phyloP scores from a whole-genome alignment of 2,797 vertebrate genomes.

The Gobionotothen gibberifrons region DNA sequence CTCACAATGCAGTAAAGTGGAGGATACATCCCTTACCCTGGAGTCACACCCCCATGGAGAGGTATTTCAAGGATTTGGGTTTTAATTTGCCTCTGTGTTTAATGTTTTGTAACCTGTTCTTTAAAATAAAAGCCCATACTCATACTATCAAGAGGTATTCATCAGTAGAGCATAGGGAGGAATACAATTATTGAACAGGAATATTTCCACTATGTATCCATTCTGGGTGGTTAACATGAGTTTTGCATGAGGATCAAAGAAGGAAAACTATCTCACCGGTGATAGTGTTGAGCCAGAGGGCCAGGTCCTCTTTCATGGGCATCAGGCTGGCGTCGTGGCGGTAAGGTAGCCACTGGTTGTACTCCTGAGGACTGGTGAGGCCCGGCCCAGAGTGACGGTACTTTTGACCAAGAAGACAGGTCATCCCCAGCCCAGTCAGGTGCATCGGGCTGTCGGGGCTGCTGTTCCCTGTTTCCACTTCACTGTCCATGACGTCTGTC shows the following conservation, averaged over 20 bases:
- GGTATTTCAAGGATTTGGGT: constrained; percentile 58
- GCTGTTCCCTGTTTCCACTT: constrained; percentile 38
- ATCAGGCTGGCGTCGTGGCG: constrained; percentile 94
- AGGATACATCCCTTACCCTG: constrained; percentile 35
- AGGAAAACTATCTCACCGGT: constrained; percentile 86
- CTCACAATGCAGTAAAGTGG: constrained; percentile 34
- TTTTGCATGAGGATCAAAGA: neutral
- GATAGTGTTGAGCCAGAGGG: constrained; percentile 91
- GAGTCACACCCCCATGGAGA: constrained; percentile 26
- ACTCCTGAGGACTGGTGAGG: constrained; percentile 92
- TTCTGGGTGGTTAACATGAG: neutral
- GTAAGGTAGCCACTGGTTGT: constrained; percentile 93
- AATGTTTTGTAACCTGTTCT: constrained; percentile 16
- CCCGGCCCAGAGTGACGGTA: constrained; percentile 86
- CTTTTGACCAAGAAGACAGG: constrained; percentile 84
- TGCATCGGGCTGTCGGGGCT: constrained; percentile 48
- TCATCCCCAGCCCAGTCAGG: constrained; percentile 82
- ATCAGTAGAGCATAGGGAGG: neutral
- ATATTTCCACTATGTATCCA: neutral
- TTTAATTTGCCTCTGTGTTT: constrained; percentile 35
- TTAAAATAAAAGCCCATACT: constrained; percentile 26
- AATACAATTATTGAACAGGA: neutral
- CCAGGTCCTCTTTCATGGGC: constrained; percentile 97
- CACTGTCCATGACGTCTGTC: constrained; percentile 56
- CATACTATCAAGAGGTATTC: neutral